Base-by-base conservation (phyloP, 2,113 vertebrate genomes). In the Mixornis gularis region DNA sequence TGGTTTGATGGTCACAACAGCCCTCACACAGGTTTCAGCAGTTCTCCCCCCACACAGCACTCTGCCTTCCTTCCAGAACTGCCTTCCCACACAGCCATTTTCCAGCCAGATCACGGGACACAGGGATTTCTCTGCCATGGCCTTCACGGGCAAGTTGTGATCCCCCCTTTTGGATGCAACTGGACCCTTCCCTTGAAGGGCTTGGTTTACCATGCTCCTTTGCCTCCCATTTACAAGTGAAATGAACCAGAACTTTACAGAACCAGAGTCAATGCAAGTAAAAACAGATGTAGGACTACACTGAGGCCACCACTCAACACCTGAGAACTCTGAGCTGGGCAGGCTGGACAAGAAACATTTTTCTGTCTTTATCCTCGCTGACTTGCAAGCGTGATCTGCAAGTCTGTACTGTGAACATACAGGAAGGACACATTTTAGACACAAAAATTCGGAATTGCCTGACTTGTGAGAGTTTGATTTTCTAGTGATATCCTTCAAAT, bases 321-420 rank as follows among this genome's bases (percentile, higher is more conserved):
- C 52, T 27, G 17, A 79, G 30, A 21, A 21, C 36, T 76, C 44
- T 32, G 51, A 79, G 41, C 30, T 76, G 49, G 20, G 41, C 62
- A 79, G 15, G 49, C 41, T 58, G 53, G 25, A 56, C 22, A 48
- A 72, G 30, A 87, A 72, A 34, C 0, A 0, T 20, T 40, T 81
- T 81, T 29, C 43, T 91, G 63, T 41, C 15, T 24, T 51, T 51
- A 26, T 11, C 40, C 32, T 46, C 68, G 41, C 82, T 72, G 44
- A 66, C 26, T 62, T 43, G 48, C 34, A 59, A 55, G 59, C 8
- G 12, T 21, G 19, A 58, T 66, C 43, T 74, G 24, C 32, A 30
- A 41, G 76, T 49, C 4, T 46, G 19, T 36, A 44, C 22, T 0
- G 0, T 14, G 32, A 82, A 56, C 14, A 10, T 8, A 40, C 0